Evolutionary conservation across 2,797 vertebrate species (phyloP), one percentile per base, ranked within the genome.

Genomic region (Amblyopsis hoosieri): DNA sequence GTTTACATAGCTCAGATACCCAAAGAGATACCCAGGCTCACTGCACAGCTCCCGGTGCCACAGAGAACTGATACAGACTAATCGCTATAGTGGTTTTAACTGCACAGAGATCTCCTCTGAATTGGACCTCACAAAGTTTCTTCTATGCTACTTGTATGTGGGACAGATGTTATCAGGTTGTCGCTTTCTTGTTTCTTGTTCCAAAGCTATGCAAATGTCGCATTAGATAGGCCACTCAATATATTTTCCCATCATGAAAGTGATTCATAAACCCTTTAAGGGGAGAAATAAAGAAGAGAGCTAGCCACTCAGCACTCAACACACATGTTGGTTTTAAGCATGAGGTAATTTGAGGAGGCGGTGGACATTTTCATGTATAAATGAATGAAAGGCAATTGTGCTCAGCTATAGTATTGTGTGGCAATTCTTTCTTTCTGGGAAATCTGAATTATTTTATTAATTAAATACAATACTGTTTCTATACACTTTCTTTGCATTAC

Each of bases 1-100:
- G 92, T 92, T 94, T 93, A 92, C 89, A 91, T 85, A 92, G 87
- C 86, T 90, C 80, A 90, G 87, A 92, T 91, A 69, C 64, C 69
- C 75, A 46, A 52, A 42, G 67, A 87, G 89, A 90, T 90, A 87
- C 69, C 72, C 45, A 50, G 58, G 48, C 69, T 75, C 67, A 13
- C 66, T 64, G 66, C 59, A 82, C 66, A 66, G 72, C 82, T 75
- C 75, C 60, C 69, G 57, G 67, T 82, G 83, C 71, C 58, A 73
- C 68, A 74, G 76, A 74, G 70, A 79, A 59, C 81, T 82, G 89
- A 91, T 87, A 87, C 86, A 69, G 72, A 70, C 75, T 82, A 81
- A 90, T 89, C 89, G 86, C 75, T 66, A 73, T 78, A 75, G 79
- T 49, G 82, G 85, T 75, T 86, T 87, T 70, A 88, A 90, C 85